These are phyloP conservation scores for Encarsia formosa DNA, from an alignment of 2,888 invertebrate species.

Conservation along the genomic window DNA sequence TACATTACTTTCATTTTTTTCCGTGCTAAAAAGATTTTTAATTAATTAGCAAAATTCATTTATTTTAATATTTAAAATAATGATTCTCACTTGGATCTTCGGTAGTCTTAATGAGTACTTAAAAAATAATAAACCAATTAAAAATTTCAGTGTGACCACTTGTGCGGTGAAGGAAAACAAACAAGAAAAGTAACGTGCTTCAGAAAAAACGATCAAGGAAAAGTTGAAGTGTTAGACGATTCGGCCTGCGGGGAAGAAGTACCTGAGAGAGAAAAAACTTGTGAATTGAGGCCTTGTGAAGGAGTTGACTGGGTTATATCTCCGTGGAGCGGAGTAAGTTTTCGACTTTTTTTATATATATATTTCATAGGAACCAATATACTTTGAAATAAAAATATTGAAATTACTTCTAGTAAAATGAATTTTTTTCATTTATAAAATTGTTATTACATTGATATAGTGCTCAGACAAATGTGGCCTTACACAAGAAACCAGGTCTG, in stretches of 20 bases:
- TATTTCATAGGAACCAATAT: no score
- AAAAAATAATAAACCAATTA: not conserved
- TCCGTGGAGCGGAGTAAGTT: conserved; percentile 81
- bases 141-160: conserved; percentile 68
- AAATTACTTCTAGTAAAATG: no score
- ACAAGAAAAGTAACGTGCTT: conserved; percentile 77
- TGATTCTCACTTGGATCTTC: no score
- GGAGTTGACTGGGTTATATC: conserved; percentile 89
- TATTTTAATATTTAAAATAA: no score
- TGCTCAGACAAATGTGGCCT: conserved; percentile 75
- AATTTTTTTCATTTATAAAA: no score
- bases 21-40: no score
- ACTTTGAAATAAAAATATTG: no score
- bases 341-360: no score
- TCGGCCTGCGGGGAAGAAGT: conserved; percentile 64
- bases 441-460: conserved; percentile 50
- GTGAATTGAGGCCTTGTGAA: conserved; percentile 78
- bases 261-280: conserved; percentile 67
- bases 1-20: no score
- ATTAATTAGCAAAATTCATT: no score
- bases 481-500: conserved; percentile 67
- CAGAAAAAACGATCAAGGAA: conserved; percentile 59
- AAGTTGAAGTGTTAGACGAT: conserved; percentile 65
- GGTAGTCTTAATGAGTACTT: no score
- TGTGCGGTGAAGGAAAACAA: conserved; percentile 88